These are phyloP conservation scores for Rallus crepitans DNA, from an alignment of 2,797 vertebrate genomes.

Conservation along the genomic window DNA sequence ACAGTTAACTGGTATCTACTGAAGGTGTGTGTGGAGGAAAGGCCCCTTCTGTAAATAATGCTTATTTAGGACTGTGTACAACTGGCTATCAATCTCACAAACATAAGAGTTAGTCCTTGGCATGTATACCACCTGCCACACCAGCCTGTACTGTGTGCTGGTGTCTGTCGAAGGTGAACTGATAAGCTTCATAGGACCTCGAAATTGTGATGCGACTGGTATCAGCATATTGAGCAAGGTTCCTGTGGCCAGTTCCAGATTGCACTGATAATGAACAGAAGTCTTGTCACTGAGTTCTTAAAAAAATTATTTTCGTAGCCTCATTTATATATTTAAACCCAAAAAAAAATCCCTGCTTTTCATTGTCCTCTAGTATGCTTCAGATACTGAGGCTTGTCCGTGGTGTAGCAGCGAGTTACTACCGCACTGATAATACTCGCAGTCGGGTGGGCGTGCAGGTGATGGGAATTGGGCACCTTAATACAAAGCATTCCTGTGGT, in stretches of 20 bases:
- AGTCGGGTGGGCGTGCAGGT: neutral
- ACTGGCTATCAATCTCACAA: neutral
- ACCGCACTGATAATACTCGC: neutral
- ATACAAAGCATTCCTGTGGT: neutral
- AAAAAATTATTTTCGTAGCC: no score
- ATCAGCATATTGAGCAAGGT: neutral
- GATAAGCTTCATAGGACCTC: neutral
- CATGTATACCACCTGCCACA: neutral
- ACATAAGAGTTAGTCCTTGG: neutral
- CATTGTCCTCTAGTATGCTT: neutral
- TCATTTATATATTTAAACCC: neutral
- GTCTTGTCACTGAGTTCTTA: neutral
- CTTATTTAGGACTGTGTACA: neutral
- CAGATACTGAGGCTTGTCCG: neutral
- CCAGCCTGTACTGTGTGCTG: neutral
- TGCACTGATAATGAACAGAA: neutral
- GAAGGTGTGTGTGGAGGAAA: neutral
- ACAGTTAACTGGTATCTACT: neutral
- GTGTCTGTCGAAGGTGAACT: neutral
- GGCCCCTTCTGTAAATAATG: neutral
- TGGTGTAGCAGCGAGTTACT: neutral
- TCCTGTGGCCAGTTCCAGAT: neutral
- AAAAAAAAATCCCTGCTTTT: neutral
- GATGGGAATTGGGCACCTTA: neutral
- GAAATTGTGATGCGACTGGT: neutral